Evolutionary conservation across 1,140 invertebrate genomes (phyloP).

Genomic region (Chionoecetes opilio): DNA sequence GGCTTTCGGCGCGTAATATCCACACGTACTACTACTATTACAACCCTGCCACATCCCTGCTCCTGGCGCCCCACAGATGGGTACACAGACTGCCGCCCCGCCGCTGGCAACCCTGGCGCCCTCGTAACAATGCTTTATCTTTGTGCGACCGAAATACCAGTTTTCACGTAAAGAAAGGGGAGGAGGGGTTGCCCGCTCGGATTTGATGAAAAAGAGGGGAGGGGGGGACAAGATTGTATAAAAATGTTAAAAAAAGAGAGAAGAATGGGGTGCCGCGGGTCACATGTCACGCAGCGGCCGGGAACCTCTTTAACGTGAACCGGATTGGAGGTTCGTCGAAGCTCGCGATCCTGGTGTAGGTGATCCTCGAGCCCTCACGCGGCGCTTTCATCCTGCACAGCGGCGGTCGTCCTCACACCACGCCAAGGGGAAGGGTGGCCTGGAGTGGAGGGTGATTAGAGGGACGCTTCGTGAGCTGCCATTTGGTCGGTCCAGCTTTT

Average conservation of each 20-base stretch:
- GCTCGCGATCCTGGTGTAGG: not conserved
- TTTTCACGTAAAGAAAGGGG: conserved; percentile 76
- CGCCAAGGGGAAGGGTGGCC: not conserved
- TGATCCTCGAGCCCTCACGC: not conserved
- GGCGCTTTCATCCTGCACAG: not conserved
- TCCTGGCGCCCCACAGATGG: not conserved
- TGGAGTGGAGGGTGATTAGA: not conserved
- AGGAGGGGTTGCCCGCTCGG: conserved; percentile 63
- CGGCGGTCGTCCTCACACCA: not conserved
- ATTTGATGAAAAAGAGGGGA: conserved; percentile 73
- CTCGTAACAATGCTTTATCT: conserved; percentile 72
- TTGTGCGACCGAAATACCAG: conserved; percentile 77
- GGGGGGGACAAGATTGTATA: conserved; percentile 63
- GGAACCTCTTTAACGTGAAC: conserved; percentile 7
- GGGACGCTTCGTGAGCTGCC: conserved; percentile 33
- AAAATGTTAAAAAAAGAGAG: conserved; percentile 73
- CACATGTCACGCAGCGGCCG: conserved; percentile 67
- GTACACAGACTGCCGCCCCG: not conserved
- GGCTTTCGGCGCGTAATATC: not conserved
- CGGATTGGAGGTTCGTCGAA: not conserved
- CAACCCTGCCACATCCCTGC: too few relatives aligned
- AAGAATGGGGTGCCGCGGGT: conserved; percentile 65
- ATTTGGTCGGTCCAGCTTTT: conserved; percentile 11
- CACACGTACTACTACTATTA: not conserved
- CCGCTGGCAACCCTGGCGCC: not conserved